These are phyloP conservation scores for Ischnus inquisitorius DNA, from an alignment of 2,888 invertebrate genomes.

Conservation along the genomic window DNA sequence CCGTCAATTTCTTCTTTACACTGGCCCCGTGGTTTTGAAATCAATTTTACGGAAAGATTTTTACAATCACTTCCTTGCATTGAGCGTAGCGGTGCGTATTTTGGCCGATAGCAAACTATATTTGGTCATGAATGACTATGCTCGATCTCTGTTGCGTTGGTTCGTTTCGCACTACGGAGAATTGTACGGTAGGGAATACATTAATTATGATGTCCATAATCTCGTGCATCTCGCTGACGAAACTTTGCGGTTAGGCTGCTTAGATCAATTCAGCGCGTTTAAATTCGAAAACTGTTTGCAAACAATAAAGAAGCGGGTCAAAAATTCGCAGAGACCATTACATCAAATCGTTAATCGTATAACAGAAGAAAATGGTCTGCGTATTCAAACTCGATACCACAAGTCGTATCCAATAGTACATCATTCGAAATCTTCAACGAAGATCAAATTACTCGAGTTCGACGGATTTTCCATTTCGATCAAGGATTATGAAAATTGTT, in stretches of 20 bases:
- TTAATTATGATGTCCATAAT: constrained; percentile 72
- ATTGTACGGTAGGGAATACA: constrained; percentile 67
- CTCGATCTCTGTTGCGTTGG: constrained; percentile 66
- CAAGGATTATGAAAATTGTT: constrained; percentile 58
- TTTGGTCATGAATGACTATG: constrained; percentile 63
- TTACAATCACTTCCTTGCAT: constrained; percentile 72
- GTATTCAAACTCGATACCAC: constrained; percentile 23
- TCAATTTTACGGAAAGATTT: constrained; percentile 56
- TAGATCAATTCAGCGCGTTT: constrained; percentile 72
- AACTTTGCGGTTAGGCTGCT: constrained; percentile 64
- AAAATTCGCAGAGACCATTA: constrained; percentile 65
- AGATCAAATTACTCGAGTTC: constrained; percentile 47
- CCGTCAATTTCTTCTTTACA: constrained; percentile 67
- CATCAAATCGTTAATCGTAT: constrained; percentile 69
- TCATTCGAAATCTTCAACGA: constrained; percentile 16
- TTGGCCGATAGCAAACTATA: constrained; percentile 63
- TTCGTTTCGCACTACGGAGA: constrained; percentile 67
- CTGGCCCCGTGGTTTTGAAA: constrained; percentile 70
- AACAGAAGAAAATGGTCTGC: constrained; percentile 32
- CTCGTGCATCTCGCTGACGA: constrained; percentile 71
- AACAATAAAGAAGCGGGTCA: constrained; percentile 65
- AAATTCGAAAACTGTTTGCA: constrained; percentile 70
- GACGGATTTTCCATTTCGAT: constrained; percentile 52
- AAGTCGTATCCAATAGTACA: constrained; percentile 49
- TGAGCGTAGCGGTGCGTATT: constrained; percentile 70